phyloP scores from a whole-genome alignment of 2,888 invertebrate genomes.

The Plebejus melissa region DNA sequence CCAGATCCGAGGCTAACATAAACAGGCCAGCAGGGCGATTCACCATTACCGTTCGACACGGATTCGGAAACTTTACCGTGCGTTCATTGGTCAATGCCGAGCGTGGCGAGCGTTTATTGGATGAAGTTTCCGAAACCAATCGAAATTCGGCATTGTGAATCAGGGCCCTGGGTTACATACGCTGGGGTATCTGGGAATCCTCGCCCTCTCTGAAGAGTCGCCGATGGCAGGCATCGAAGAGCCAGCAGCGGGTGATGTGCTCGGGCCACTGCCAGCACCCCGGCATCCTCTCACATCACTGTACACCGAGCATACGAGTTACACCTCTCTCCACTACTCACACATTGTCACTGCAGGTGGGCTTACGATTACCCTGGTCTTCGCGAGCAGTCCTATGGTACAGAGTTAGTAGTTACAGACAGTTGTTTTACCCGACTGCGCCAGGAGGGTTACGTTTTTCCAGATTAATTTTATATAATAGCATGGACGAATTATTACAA shows the following conservation, averaged over 20 bases:
- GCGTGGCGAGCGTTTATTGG: no score
- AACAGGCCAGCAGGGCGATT: no score
- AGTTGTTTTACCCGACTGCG: neutral
- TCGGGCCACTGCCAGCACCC: conserved; percentile 75
- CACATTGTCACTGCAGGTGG: neutral
- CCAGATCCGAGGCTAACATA: no score
- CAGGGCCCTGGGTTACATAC: conserved; percentile 47
- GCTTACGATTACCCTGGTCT: neutral
- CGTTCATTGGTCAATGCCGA: no score
- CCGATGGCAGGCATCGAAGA: conserved; percentile 81
- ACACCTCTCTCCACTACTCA: neutral
- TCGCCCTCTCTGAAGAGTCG: conserved; percentile 66
- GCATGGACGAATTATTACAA: no score
- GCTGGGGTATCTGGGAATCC: conserved; percentile 69
- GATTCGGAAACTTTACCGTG: no score
- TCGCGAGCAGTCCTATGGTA: no score
- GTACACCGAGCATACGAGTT: conserved; percentile 30
- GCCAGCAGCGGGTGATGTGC: conserved; percentile 82
- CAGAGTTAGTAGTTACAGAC: no score
- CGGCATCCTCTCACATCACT: conserved; percentile 53
- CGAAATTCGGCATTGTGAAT: neutral
- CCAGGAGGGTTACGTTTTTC: neutral
- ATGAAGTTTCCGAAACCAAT: no score
- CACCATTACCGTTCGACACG: no score
- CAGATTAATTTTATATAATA: no score